Percentiles rank a stretch among this genome's conserved stretches.
Evolutionary conservation across 2,113 vertebrate genomes (phyloP).

Genomic region (Aspidoscelis tigris): DNA sequence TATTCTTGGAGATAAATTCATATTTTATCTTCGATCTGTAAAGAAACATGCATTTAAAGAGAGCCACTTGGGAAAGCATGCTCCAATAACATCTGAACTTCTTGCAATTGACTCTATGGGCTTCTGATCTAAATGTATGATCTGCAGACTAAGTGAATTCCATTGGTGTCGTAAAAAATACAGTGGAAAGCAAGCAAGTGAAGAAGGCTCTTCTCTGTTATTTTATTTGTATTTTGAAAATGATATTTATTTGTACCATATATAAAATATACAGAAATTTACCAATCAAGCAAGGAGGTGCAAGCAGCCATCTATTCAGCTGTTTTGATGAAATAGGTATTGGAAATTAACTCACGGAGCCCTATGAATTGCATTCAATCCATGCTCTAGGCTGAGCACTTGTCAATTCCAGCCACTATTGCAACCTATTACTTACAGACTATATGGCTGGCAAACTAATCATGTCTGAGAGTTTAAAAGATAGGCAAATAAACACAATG

Average conservation of each 20-base stretch:
- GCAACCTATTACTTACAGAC: slow-evolving; percentile 85
- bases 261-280: slow-evolving; percentile 70
- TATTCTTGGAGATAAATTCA: slow-evolving; percentile 83
- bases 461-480: slow-evolving; percentile 67
- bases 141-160: slow-evolving; percentile 67
- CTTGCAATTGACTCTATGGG: slow-evolving; percentile 75
- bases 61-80: slow-evolving; percentile 78
- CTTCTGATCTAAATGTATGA: slow-evolving; percentile 78
- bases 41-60: slow-evolving; percentile 82
- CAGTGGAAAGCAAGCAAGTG: slow-evolving; percentile 59
- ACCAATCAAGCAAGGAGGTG: slow-evolving; percentile 74
- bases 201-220: slow-evolving; percentile 47
- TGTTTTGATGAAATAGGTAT: slow-evolving; percentile 82
- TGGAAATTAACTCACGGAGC: slow-evolving; percentile 84
- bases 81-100: slow-evolving; percentile 88
- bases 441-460: slow-evolving; percentile 83
- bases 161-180: slow-evolving; percentile 74
- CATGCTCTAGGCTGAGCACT: slow-evolving; percentile 84
- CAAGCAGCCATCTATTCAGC: slow-evolving; percentile 79
- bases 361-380: slow-evolving; percentile 85
- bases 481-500: slow-evolving; percentile 69
- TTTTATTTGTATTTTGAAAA: background rate
- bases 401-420: slow-evolving; percentile 84
- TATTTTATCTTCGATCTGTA: slow-evolving; percentile 82
- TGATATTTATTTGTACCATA: slow-evolving; percentile 33